phyloP scores from a whole-genome alignment of 2,888 invertebrate species.

The Tineola bisselliella region DNA sequence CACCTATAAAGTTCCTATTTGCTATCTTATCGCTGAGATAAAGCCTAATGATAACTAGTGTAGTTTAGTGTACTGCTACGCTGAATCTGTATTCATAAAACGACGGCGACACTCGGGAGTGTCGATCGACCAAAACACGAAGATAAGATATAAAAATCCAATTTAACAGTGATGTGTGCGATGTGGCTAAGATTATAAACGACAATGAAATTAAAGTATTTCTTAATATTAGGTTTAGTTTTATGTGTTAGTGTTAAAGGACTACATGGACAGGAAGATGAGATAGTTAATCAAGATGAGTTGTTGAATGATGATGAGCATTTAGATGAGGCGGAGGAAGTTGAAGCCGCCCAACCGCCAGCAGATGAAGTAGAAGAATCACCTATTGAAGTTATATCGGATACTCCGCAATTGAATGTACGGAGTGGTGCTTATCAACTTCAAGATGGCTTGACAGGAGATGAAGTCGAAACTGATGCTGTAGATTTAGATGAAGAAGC shows the following conservation, averaged over 20 bases:
- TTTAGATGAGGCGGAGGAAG: constrained; percentile 20
- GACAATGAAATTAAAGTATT: constrained; percentile 51
- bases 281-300: constrained; percentile 32
- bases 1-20: constrained; percentile 60
- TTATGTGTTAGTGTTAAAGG: constrained; percentile 45
- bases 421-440: constrained; percentile 53
- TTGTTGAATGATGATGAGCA: constrained; percentile 20
- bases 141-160: neutral
- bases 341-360: neutral
- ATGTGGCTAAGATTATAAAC: constrained; percentile 20
- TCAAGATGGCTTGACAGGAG: constrained; percentile 37
- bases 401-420: constrained; percentile 31
- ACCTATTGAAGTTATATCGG: constrained; percentile 36
- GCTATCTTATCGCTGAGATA: constrained; percentile 64
- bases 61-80: neutral
- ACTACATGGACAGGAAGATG: constrained; percentile 39
- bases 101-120: constrained; percentile 41
- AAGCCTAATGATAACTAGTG: constrained; percentile 22
- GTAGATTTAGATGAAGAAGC: constrained; percentile 31
- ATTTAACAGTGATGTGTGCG: constrained; percentile 2
- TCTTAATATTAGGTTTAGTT: constrained; percentile 38
- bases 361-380: constrained; percentile 15
- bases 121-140: constrained; percentile 22
- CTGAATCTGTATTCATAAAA: constrained; percentile 16
- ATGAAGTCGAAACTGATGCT: constrained; percentile 30